These are phyloP conservation scores for Asarcornis scutulata DNA, from an alignment of 2,113 vertebrate genomes.

Conservation along the genomic window DNA sequence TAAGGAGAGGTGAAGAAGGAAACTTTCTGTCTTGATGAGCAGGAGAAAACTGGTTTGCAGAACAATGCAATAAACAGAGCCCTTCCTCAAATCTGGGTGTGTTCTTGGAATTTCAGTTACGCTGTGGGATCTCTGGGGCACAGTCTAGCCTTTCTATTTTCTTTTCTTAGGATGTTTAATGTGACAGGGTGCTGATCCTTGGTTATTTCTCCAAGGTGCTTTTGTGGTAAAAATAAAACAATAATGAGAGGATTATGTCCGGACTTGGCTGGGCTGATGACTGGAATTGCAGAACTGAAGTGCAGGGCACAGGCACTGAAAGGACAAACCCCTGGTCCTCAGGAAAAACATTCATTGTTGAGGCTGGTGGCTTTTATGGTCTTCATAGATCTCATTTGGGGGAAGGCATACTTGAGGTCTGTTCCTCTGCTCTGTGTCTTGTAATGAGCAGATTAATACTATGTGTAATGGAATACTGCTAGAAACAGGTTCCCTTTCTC, in stretches of 20 bases:
- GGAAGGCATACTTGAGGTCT: neutral
- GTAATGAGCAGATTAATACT: neutral
- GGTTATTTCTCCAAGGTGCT: constrained; percentile 52
- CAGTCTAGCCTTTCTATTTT: neutral
- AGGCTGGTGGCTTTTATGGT: neutral
- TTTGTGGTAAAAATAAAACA: constrained; percentile 34
- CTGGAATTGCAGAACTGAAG: neutral
- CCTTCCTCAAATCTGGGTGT: constrained; percentile 1
- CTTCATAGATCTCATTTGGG: rapidly evolving
- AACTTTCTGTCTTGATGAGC: neutral
- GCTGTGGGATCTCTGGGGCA: constrained; percentile 2
- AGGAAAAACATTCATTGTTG: neutral
- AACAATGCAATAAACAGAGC: neutral
- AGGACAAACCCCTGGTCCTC: neutral
- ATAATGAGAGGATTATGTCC: neutral
- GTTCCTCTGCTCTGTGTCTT: neutral
- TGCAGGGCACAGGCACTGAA: neutral
- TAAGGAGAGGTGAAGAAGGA: neutral
- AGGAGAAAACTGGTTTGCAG: neutral
- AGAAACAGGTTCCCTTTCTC: neutral
- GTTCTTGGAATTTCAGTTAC: constrained; percentile 47
- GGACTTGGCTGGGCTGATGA: neutral
- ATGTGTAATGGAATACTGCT: rapidly evolving
- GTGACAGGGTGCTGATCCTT: constrained; percentile 34
- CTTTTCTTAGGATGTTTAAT: constrained; percentile 13